Evolutionary conservation across 2,888 invertebrate species (phyloP), one percentile per base, ranked within the genome.

Genomic region (Brenthis hecate): DNA sequence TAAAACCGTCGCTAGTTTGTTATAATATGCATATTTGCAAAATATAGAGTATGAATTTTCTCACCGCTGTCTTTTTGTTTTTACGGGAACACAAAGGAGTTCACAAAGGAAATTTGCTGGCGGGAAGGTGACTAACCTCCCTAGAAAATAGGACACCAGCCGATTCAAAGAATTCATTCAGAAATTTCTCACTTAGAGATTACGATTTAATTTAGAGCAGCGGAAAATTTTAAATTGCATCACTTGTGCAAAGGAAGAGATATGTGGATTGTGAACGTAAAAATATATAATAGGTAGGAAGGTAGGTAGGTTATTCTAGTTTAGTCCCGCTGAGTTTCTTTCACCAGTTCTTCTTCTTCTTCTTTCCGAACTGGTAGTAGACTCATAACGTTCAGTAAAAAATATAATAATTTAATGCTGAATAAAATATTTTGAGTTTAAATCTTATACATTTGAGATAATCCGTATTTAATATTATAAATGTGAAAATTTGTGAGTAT

Each of bases 91-190:
- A 72, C 69, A 67, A 72, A 72, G 70, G 67, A 72, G 63, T 53
- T 61, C 19, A 72, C 69, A 67, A 72, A 70, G 70, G 67, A 72
- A 65, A 56, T 61, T 48, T 14, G 32, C 69, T 50, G 16, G 53
- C n/a, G 16, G 61, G 57, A 66, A 70, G 70, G 67, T 72, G 67
- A 70, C 54, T 72, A 70, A 72, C 70, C 72, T 70, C 51, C 13
- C 23, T 51, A 36, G 64, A 70, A 72, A 67, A 72, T 72, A 54
- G 70, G 53, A 53, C 70, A 65, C 50, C 51, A 61, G 32, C 43
- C 55, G 50, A 56, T 65, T 51, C 65, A 28, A 60, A 63, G 32
- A 66, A 70, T 70, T 70, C 56, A 65, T 67, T 70, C 57, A 62
- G 13, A 60, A 64, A 56, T 64, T 69, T 56, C 55, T 48, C 32